These are phyloP conservation scores for Lepisosteus oculatus DNA, from an alignment of 2,113 vertebrate genomes.

Conservation along the genomic window DNA sequence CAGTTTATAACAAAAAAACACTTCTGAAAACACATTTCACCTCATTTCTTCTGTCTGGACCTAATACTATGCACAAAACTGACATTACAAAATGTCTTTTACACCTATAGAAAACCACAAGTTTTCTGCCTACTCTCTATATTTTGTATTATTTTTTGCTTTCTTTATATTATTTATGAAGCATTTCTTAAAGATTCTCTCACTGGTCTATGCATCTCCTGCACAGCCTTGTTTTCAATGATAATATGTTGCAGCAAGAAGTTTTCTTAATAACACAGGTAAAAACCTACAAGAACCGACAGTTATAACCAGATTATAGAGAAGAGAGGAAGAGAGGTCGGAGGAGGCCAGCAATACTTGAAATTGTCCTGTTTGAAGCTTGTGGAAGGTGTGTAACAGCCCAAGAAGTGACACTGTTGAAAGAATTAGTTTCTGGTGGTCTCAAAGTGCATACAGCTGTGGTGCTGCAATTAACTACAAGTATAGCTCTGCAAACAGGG, in stretches of 20 bases:
- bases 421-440: constrained; percentile 5
- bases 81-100: constrained; percentile 41
- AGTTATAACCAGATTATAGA: constrained; percentile 71
- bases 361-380: constrained; percentile 39
- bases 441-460: no score
- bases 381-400: neutral
- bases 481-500: no score
- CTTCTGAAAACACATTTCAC: constrained; percentile 17
- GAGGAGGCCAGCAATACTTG: constrained; percentile 73
- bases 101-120: constrained; percentile 43
- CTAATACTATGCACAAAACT: constrained; percentile 52
- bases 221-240: constrained; percentile 14
- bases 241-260: constrained; percentile 47
- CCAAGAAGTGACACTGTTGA: constrained; percentile 6
- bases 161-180: no score
- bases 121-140: constrained; percentile 47
- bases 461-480: no score
- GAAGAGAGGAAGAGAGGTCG: constrained; percentile 39
- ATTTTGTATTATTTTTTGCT: constrained; percentile 40
- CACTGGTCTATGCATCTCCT: neutral
- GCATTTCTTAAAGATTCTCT: neutral
- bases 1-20: constrained; percentile 60
- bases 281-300: constrained; percentile 71
- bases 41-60: constrained; percentile 52
- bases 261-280: constrained; percentile 62